Evolutionary conservation across 2,797 vertebrate genomes (phyloP).

Genomic region (Hyperoplus immaculatus): DNA sequence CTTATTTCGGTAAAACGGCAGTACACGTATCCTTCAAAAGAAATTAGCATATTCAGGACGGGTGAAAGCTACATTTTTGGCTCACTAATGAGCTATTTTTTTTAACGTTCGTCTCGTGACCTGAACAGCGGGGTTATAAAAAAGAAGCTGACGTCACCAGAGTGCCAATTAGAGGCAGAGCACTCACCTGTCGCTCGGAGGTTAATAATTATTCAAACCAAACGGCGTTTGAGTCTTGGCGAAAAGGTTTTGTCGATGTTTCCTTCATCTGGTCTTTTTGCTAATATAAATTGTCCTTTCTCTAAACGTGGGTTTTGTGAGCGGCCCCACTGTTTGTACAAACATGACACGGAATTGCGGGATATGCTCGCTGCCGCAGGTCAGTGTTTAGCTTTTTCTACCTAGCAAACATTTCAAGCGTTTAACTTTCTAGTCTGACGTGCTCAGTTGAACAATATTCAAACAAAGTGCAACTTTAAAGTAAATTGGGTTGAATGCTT

Average conservation of each 20-base stretch:
- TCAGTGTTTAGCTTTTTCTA: conserved; percentile 34
- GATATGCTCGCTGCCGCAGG: conserved; percentile 39
- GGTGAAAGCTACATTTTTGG: no score
- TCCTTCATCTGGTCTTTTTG: conserved; percentile 80
- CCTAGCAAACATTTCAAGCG: not conserved
- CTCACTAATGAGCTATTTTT: accelerated
- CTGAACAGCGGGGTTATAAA: conserved; percentile 41
- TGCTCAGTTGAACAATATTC: not conserved
- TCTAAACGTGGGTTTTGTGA: conserved; percentile 68
- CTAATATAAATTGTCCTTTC: conserved; percentile 72
- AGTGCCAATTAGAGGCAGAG: not conserved
- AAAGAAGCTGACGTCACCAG: not conserved
- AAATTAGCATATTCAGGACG: no score
- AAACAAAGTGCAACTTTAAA: not conserved
- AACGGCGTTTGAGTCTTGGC: not conserved
- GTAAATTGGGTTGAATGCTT: not conserved
- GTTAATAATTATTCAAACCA: not conserved
- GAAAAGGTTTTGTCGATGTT: conserved; percentile 78
- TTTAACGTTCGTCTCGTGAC: conserved; percentile 3
- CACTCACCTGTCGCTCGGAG: not conserved
- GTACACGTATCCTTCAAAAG: no score
- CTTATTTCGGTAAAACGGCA: no score
- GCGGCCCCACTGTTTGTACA: conserved; percentile 85
- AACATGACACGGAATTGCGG: conserved; percentile 64
- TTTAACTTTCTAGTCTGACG: accelerated